These are phyloP conservation scores for Variabilichromis moorii DNA, from an alignment of 2,113 vertebrate genomes.

Conservation along the genomic window DNA sequence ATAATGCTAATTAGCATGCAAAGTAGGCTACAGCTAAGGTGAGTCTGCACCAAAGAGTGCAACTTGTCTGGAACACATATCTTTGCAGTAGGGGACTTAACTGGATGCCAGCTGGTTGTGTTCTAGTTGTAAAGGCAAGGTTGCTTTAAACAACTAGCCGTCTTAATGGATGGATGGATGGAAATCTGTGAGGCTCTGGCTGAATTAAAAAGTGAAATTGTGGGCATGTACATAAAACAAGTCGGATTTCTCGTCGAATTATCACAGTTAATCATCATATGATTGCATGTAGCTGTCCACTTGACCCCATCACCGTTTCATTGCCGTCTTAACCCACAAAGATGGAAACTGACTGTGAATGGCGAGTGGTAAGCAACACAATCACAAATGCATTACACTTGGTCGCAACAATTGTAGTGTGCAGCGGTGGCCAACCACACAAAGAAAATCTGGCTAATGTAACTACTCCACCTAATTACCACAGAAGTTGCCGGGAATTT, in stretches of 20 bases:
- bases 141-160: fast-evolving
- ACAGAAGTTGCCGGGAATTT: neutral
- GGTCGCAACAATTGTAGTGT: neutral
- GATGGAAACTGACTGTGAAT: neutral
- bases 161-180: neutral
- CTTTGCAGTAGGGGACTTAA: neutral
- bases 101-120: neutral
- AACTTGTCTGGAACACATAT: neutral
- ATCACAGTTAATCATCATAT: neutral
- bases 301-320: neutral
- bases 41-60: neutral
- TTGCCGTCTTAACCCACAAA: neutral
- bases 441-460: neutral
- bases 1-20: neutral
- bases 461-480: neutral
- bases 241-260: neutral
- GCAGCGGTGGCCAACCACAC: neutral
- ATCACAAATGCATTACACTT: neutral
- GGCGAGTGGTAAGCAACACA: neutral
- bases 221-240: neutral
- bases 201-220: neutral
- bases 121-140: neutral
- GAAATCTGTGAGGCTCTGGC: neutral
- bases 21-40: neutral
- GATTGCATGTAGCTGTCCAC: neutral